Evolutionary conservation across 2,113 vertebrate genomes (phyloP).

Genomic region (Regulus satrapa): DNA sequence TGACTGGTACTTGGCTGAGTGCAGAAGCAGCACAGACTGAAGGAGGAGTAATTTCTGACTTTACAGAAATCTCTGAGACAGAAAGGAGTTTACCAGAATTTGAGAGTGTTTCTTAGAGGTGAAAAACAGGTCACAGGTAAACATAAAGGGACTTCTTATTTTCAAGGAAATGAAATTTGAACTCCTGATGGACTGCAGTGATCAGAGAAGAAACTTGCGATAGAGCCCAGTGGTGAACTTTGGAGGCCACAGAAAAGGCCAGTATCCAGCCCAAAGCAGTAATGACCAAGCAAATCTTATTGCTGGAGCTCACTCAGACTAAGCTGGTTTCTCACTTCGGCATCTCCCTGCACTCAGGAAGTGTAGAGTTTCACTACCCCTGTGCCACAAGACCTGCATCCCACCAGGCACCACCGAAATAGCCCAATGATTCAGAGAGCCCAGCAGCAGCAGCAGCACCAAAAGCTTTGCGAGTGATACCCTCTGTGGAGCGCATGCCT

Average conservation of each 20-base stretch:
- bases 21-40: background rate
- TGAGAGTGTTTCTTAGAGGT: background rate
- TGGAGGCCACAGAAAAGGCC: background rate
- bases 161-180: background rate
- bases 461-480: slow-evolving; percentile 1
- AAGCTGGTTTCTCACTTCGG: background rate
- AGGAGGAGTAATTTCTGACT: background rate
- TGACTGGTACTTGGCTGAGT: background rate
- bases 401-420: slow-evolving; percentile 19
- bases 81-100: background rate
- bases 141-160: background rate
- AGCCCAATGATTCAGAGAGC: slow-evolving; percentile 45
- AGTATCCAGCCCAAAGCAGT: background rate
- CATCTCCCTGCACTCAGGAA: background rate
- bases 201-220: background rate
- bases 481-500: background rate
- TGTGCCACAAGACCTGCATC: slow-evolving; percentile 18
- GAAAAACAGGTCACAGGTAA: background rate
- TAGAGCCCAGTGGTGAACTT: background rate
- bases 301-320: background rate
- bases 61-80: background rate
- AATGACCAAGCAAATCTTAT: background rate
- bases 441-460: slow-evolving; percentile 24
- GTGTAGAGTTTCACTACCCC: background rate
- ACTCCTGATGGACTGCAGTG: background rate